These are phyloP conservation scores for Lucifuga dentata DNA, from an alignment of 2,113 vertebrate species.

Conservation along the genomic window DNA sequence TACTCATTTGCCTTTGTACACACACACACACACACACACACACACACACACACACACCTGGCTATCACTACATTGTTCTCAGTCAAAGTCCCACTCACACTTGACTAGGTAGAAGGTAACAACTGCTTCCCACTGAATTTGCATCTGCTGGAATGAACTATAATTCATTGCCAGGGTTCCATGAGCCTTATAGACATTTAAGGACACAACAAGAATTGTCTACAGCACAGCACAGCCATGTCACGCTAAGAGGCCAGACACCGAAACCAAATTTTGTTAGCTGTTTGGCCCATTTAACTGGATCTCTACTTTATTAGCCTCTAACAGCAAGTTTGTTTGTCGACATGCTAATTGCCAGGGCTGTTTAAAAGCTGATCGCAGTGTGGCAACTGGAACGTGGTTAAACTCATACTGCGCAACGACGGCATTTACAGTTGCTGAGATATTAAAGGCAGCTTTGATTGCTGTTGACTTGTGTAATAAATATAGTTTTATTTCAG, in stretches of 20 bases:
- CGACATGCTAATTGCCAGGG: slow-evolving; percentile 51
- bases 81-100: slow-evolving; percentile 25
- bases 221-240: slow-evolving; percentile 14
- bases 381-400: slow-evolving; percentile 42
- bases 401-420: slow-evolving; percentile 45
- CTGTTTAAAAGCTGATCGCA: slow-evolving; percentile 51
- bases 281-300: slow-evolving; percentile 53
- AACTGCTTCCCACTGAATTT: slow-evolving; percentile 30
- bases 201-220: slow-evolving; percentile 23
- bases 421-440: slow-evolving; percentile 42
- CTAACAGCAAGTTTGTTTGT: slow-evolving; percentile 59
- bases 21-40: slow-evolving; percentile 22
- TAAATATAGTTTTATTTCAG: slow-evolving; percentile 38
- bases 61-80: slow-evolving; percentile 8
- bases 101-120: slow-evolving; percentile 29
- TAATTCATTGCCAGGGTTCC: slow-evolving; percentile 31
- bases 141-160: slow-evolving; percentile 33
- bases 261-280: slow-evolving; percentile 31
- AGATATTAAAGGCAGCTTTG: slow-evolving; percentile 47
- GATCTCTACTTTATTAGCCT: slow-evolving; percentile 52
- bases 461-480: slow-evolving; percentile 32
- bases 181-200: slow-evolving; percentile 46
- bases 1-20: too few species aligned
- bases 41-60: slow-evolving; percentile 27
- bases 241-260: slow-evolving; percentile 23